These are phyloP conservation scores for Drepana arcuata DNA, from an alignment of 1,140 invertebrate species.

Conservation along the genomic window DNA sequence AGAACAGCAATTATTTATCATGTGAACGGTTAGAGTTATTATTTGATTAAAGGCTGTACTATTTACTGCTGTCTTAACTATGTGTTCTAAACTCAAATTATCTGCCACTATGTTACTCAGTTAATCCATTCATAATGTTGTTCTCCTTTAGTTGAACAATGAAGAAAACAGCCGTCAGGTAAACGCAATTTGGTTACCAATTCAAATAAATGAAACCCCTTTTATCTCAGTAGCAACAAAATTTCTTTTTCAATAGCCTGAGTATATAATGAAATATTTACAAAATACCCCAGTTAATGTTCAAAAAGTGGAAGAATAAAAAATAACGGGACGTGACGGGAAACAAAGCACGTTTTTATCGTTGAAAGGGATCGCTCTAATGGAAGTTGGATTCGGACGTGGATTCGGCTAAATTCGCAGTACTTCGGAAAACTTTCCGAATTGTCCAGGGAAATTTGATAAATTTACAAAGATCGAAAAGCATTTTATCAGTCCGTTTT, in stretches of 20 bases:
- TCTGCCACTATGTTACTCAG: no score
- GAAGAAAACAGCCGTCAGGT: slow-evolving; percentile 24
- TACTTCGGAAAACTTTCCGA: slow-evolving; percentile 9
- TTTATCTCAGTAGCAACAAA: slow-evolving; percentile 30
- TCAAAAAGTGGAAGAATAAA: slow-evolving; percentile 29
- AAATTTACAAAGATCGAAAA: slow-evolving; percentile 6
- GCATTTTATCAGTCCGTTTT: no score
- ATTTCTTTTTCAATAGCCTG: slow-evolving; percentile 32
- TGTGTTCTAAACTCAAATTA: no score
- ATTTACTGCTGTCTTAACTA: no score
- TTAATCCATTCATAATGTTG: no score
- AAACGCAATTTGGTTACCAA: slow-evolving; percentile 27
- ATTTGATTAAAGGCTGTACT: no score
- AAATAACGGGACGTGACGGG: slow-evolving; percentile 35
- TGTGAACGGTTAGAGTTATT: no score
- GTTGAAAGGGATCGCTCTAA: slow-evolving; percentile 37
- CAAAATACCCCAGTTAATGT: slow-evolving; percentile 30
- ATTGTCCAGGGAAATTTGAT: neutral
- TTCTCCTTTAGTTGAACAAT: slow-evolving; percentile 20
- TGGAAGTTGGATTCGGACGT: slow-evolving; percentile 29
- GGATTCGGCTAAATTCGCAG: slow-evolving; percentile 18
- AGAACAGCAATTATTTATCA: no score
- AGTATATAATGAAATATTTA: slow-evolving; percentile 41
- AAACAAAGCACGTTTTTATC: slow-evolving; percentile 56
- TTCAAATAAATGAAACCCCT: slow-evolving; percentile 29